phyloP scores from a whole-genome alignment of 2,113 vertebrate genomes.

The Callopanchax toddi region DNA sequence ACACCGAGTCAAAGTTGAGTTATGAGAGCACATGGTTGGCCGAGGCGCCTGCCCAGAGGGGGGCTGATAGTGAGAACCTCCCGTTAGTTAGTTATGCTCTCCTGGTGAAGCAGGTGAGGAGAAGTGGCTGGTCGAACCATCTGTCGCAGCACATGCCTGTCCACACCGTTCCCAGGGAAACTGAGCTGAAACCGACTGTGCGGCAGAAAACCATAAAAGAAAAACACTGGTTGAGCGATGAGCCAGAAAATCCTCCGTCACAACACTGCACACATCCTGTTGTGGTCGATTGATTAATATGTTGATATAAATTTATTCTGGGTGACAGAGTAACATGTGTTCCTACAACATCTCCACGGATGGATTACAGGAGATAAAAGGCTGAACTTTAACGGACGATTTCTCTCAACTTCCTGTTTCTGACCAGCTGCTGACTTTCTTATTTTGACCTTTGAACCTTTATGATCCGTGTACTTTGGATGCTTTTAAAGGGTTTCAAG shows the following conservation, averaged over 20 bases:
- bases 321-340: no score
- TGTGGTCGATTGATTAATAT: background rate
- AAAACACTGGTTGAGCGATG: background rate
- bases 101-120: slow-evolving; percentile 52
- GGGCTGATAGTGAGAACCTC: slow-evolving; percentile 7
- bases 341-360: background rate
- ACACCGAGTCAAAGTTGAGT: slow-evolving; percentile 26
- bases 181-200: background rate
- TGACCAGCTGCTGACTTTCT: background rate
- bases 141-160: slow-evolving; percentile 54
- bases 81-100: slow-evolving; percentile 14
- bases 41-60: slow-evolving; percentile 11
- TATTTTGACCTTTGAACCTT: background rate
- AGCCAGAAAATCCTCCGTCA: background rate
- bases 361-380: background rate
- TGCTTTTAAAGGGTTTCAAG: background rate
- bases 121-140: slow-evolving; percentile 29
- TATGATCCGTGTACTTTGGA: background rate
- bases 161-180: slow-evolving; percentile 1
- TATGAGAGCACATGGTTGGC: slow-evolving; percentile 29
- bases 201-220: background rate
- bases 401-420: background rate
- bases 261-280: background rate
- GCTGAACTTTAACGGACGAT: background rate
- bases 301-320: background rate